Evolutionary conservation across 2,888 invertebrate species (phyloP).

Genomic region (Cantharis rufa): DNA sequence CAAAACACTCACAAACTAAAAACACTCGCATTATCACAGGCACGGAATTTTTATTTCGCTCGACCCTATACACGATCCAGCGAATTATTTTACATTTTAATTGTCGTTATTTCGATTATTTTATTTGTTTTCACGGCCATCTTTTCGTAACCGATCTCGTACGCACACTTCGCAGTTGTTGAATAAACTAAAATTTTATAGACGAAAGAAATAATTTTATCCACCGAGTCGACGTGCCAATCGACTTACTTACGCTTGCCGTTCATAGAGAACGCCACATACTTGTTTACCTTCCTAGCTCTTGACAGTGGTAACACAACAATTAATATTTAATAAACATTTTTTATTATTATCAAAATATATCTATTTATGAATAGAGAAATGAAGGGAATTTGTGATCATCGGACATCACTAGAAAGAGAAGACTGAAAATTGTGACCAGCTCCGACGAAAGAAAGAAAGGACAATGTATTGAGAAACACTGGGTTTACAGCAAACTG

Average conservation of each 20-base stretch:
- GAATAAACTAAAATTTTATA: neutral
- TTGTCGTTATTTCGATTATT: conserved; percentile 30
- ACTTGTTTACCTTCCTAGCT: neutral
- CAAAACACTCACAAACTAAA: conserved; percentile 12
- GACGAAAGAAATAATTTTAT: neutral
- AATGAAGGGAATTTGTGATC: no score
- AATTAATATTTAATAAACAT: no score
- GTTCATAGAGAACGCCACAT: neutral
- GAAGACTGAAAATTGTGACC: no score
- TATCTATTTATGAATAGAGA: no score
- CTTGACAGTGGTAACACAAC: neutral
- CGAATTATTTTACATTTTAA: conserved; percentile 10
- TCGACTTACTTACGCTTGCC: neutral
- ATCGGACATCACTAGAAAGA: no score
- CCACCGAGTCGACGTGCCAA: neutral
- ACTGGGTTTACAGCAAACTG: no score
- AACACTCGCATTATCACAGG: conserved; percentile 22
- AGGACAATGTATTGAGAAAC: no score
- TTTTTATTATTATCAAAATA: no score
- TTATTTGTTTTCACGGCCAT: conserved; percentile 34
- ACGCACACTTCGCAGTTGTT: neutral
- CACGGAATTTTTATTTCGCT: conserved; percentile 8
- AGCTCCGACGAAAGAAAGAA: no score
- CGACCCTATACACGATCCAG: neutral
- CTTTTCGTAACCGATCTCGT: conserved; percentile 34